Base-by-base conservation (phyloP, 2,888 invertebrate genomes). In the Hypsopygia costalis region DNA sequence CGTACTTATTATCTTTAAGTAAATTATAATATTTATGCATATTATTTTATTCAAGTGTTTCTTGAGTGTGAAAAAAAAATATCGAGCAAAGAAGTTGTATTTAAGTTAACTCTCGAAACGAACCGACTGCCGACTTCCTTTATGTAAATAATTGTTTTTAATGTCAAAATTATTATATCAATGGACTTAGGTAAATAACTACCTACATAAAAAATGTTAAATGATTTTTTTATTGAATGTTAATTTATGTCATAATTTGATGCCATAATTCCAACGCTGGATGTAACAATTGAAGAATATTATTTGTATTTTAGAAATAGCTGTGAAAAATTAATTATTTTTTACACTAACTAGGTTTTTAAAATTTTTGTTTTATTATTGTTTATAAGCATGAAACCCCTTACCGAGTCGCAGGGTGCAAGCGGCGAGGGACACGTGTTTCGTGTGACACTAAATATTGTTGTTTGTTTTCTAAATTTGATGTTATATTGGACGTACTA, bases 61-160 rank as follows among this genome's bases (percentile, higher is more conserved):
- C 55, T 48, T 45, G 66, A 60, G 72, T 64, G 67, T 71, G 58
- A 69, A 46, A 69, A 75, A n/a, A 62, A 60, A 51, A 54, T 64
- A 70, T 58, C 16, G 81, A 82, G 85, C 82, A 81, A 82, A 83
- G 77, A 70, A 68, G 62, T 75, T 78, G 59, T 66, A 64, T 58
- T 66, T 63, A 60, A 41, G 45, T 53, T 58, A 51, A 56, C 43
- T 61, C 61, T 60, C 83, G 86, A 86, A 83, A 85, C 87, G 87
- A 87, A 60, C 59, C 82, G 81, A 81, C 55, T 49, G 53, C 49
- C 83, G 83, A 83, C 79, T 83, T 82, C 82, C 82, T 82, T 77
- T 68, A 46, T 35, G 56, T 51, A 36, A 39, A 10, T 34, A 30
- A 21, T n/a, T 3, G 16, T 16, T 16, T 16, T 4, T 4, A 16